Percentiles rank a stretch among this genome's conserved stretches.
phyloP scores from a whole-genome alignment of 2,888 invertebrate species.

The Epinotia brunnichana region DNA sequence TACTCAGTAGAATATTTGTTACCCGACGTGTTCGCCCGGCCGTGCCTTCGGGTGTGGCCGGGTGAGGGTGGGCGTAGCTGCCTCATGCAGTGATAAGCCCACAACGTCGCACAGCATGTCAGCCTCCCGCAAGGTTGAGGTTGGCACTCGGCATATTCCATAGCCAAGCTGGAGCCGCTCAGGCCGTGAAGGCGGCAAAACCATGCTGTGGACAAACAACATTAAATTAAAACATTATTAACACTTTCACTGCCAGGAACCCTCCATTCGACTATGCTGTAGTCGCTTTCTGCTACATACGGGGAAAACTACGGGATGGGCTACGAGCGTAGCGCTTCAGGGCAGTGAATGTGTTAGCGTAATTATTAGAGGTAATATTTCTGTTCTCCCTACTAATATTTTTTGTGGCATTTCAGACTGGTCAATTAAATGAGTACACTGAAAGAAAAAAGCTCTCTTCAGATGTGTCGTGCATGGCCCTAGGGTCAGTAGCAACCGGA shows the following conservation, averaged over 20 bases:
- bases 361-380: background rate
- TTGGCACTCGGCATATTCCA: conserved; percentile 88
- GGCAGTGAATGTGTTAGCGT: too few relatives aligned
- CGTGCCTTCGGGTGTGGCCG: conserved; percentile 63
- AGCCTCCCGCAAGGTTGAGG: conserved; percentile 82
- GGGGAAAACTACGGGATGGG: too few relatives aligned
- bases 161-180: conserved; percentile 88
- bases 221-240: background rate
- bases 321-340: too few relatives aligned
- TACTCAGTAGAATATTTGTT: background rate
- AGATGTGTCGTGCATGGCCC: conserved; percentile 99
- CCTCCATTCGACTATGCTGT: too few relatives aligned
- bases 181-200: conserved; percentile 87
- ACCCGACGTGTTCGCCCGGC: conserved; percentile 70
- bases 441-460: conserved; percentile 98
- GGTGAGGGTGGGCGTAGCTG: conserved; percentile 80
- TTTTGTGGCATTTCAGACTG: conserved; percentile 87
- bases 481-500: conserved; percentile 97
- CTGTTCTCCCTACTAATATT: conserved; percentile 5
- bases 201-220: conserved; percentile 85
- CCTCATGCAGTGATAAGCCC: conserved; percentile 80
- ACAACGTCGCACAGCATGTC: conserved; percentile 86
- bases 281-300: too few relatives aligned
- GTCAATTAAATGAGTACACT: conserved; percentile 98
- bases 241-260: too few relatives aligned